phyloP scores from a whole-genome alignment of 2,113 vertebrate species.

The Elgaria multicarinata region DNA sequence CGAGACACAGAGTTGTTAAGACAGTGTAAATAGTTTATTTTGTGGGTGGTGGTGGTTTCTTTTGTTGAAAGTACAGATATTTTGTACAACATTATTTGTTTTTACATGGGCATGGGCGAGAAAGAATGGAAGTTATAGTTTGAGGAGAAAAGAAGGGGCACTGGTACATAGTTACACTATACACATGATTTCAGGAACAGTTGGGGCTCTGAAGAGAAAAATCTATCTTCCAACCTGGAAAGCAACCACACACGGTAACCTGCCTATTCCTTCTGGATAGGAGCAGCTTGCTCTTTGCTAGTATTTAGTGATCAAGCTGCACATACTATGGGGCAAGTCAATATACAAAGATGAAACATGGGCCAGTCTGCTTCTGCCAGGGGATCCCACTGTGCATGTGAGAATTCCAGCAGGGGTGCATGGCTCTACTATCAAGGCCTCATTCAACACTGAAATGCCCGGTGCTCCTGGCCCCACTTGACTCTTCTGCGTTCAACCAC shows the following conservation, averaged over 20 bases:
- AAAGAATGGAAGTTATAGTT: conserved; percentile 16
- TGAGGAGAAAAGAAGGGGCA: conserved; percentile 23
- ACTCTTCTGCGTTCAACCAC: background rate
- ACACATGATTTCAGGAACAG: conserved; percentile 10
- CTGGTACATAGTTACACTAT: conserved; percentile 27
- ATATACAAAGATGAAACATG: background rate
- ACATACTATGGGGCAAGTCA: background rate
- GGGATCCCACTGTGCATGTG: background rate
- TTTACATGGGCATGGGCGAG: conserved; percentile 13
- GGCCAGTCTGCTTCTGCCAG: background rate
- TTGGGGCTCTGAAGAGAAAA: background rate
- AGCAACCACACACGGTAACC: conserved; percentile 1
- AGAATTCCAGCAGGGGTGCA: no score
- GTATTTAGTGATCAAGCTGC: background rate
- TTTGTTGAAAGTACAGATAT: conserved; percentile 36
- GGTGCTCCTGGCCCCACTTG: background rate
- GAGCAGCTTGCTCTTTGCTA: background rate
- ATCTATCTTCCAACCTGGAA: background rate
- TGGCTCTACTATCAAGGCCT: no score
- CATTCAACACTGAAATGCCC: background rate
- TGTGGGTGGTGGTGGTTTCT: background rate
- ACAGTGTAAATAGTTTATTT: conserved; percentile 58
- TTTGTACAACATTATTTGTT: conserved; percentile 37
- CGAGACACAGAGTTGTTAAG: conserved; percentile 38
- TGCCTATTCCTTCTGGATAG: background rate